Evolutionary conservation across 2,113 vertebrate species (phyloP).

Genomic region (Sinocyclocheilus grahami): DNA sequence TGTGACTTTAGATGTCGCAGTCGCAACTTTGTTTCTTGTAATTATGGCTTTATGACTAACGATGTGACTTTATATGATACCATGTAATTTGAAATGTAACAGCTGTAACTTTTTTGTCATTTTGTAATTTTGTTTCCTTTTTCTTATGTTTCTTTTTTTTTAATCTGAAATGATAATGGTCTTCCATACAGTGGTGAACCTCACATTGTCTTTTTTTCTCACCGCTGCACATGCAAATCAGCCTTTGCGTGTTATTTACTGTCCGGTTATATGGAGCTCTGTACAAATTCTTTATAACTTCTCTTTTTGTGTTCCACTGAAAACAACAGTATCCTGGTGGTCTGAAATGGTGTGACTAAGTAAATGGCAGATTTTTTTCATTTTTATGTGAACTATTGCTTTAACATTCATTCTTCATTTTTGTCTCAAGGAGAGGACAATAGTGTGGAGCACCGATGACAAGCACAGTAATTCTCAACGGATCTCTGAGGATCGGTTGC

Average conservation of each 20-base stretch:
- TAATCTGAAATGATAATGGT: too few species aligned
- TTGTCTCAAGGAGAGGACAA: constrained; percentile 35
- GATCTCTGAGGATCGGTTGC: constrained; percentile 27
- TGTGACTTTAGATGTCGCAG: background rate
- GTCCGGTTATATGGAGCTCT: background rate
- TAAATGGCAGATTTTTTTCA: background rate
- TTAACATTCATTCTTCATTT: constrained; percentile 33
- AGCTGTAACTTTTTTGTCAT: background rate
- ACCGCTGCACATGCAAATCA: background rate
- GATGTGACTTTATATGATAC: background rate
- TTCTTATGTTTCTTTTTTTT: background rate
- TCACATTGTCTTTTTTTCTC: background rate
- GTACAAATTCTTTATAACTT: background rate
- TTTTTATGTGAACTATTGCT: background rate
- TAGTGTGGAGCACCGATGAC: constrained; percentile 6
- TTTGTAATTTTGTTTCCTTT: background rate
- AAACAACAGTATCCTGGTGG: background rate
- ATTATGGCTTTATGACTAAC: background rate
- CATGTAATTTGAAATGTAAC: background rate
- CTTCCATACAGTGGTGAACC: background rate
- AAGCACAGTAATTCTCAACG: constrained; percentile 30
- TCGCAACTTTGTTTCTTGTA: background rate
- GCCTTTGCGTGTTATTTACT: background rate
- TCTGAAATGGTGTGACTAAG: background rate
- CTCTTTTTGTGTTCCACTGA: background rate